Evolutionary conservation across 1,140 invertebrate genomes (phyloP).

Genomic region (Gryon sp.): DNA sequence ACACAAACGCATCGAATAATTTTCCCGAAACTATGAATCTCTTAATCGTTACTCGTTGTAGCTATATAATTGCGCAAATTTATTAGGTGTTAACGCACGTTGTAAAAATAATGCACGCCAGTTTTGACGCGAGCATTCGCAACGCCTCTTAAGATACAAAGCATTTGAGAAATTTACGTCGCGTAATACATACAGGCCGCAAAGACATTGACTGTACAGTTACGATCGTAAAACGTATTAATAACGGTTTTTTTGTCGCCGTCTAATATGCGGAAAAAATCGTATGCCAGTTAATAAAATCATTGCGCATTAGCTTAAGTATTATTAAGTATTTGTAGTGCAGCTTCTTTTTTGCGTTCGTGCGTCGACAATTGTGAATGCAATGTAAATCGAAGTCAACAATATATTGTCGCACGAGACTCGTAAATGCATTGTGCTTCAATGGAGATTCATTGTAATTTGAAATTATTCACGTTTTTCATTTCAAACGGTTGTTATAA

Average conservation of each 20-base stretch:
- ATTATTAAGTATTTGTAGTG: constrained; percentile 25
- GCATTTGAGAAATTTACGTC: constrained; percentile 50
- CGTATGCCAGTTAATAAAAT: constrained; percentile 42
- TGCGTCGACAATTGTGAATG: constrained; percentile 15
- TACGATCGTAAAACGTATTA: constrained; percentile 45
- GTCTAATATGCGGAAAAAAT: constrained; percentile 40
- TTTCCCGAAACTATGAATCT: constrained; percentile 27
- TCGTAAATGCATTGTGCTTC: constrained; percentile 39
- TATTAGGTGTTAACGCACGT: constrained; percentile 62
- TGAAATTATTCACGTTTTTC: too few relatives aligned
- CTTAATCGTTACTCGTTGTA: constrained; percentile 29
- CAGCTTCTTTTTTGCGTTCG: constrained; percentile 11
- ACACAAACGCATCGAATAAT: constrained; percentile 18
- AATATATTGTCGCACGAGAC: constrained; percentile 9
- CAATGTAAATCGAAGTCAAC: constrained; percentile 30
- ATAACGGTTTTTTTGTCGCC: constrained; percentile 46
- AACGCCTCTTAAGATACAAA: constrained; percentile 49
- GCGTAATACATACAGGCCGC: constrained; percentile 25
- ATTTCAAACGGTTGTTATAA: too few relatives aligned
- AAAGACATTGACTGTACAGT: constrained; percentile 50
- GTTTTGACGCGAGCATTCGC: constrained; percentile 18
- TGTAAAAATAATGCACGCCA: constrained; percentile 55
- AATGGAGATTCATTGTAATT: too few relatives aligned
- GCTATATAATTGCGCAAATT: constrained; percentile 47
- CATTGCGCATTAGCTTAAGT: constrained; percentile 12